phyloP scores from a whole-genome alignment of 2,113 vertebrate genomes.

The Redunca redunca region DNA sequence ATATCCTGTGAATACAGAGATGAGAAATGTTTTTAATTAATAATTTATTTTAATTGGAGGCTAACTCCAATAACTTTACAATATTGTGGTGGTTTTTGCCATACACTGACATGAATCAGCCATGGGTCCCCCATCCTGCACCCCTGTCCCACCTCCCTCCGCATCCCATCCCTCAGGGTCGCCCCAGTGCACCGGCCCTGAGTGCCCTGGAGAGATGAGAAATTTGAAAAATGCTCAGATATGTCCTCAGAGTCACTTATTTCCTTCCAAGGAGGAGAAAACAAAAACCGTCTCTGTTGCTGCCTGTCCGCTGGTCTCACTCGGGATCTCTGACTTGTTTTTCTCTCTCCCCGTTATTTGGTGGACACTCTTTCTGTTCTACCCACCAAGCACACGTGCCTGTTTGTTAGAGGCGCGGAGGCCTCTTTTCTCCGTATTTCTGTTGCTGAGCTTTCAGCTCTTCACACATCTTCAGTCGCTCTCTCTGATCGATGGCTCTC shows the following conservation, averaged over 20 bases:
- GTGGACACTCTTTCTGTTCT: fast-evolving
- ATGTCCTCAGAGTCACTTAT: neutral
- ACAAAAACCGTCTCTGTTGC: neutral
- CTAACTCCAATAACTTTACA: neutral
- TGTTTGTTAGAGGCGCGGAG: fast-evolving
- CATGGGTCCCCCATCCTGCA: neutral
- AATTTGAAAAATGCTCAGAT: neutral
- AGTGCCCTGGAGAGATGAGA: neutral
- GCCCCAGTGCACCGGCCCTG: neutral
- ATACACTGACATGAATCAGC: neutral
- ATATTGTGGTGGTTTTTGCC: neutral
- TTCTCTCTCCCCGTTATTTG: neutral
- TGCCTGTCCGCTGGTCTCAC: neutral
- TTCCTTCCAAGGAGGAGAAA: neutral
- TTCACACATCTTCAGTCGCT: neutral
- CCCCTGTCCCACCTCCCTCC: neutral
- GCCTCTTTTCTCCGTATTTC: neutral
- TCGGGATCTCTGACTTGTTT: neutral
- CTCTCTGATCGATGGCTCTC: neutral
- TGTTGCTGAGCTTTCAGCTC: neutral
- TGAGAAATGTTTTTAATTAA: neutral
- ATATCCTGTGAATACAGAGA: neutral
- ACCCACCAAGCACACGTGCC: fast-evolving
- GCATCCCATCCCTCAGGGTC: neutral
- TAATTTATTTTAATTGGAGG: neutral